These are phyloP conservation scores for Phycodurus eques DNA, from an alignment of 2,113 vertebrate species.

Conservation along the genomic window DNA sequence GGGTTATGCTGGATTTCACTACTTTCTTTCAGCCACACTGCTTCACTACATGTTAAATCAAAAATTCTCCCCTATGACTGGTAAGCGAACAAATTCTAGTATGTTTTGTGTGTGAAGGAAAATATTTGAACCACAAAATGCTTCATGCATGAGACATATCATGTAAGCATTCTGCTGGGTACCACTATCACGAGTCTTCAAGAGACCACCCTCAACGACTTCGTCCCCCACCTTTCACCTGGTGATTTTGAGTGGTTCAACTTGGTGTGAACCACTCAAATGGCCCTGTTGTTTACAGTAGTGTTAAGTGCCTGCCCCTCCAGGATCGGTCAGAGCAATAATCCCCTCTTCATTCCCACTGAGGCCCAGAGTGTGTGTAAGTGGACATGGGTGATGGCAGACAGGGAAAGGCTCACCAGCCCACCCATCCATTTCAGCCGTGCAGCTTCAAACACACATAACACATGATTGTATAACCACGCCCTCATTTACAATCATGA, in stretches of 20 bases:
- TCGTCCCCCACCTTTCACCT: constrained; percentile 30
- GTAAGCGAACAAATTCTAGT: constrained; percentile 53
- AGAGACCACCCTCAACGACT: background rate
- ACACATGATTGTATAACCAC: constrained; percentile 1
- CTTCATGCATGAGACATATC: background rate
- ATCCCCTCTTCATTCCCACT: constrained; percentile 71
- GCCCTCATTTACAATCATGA: background rate
- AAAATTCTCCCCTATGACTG: constrained; percentile 37
- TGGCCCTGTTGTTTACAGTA: constrained; percentile 67
- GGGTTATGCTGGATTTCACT: background rate
- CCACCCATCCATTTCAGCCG: constrained; percentile 32
- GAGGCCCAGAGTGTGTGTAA: constrained; percentile 64
- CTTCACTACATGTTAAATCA: constrained; percentile 43
- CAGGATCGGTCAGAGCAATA: constrained; percentile 68
- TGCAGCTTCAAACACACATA: constrained; percentile 20
- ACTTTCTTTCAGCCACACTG: constrained; percentile 24
- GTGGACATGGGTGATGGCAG: constrained; percentile 71
- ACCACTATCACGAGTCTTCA: constrained; percentile 1
- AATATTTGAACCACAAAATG: constrained; percentile 59
- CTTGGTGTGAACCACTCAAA: constrained; percentile 52
- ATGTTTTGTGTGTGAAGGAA: constrained; percentile 53
- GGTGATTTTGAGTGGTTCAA: constrained; percentile 32
- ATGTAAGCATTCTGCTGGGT: background rate
- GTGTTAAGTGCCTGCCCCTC: constrained; percentile 69
- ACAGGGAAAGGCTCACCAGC: constrained; percentile 56